A percentile compares a stretch with the other conserved stretches of the same genome.
These are phyloP conservation scores for Panzeria rudis DNA, from an alignment of 2,888 invertebrate genomes.

Conservation along the genomic window DNA sequence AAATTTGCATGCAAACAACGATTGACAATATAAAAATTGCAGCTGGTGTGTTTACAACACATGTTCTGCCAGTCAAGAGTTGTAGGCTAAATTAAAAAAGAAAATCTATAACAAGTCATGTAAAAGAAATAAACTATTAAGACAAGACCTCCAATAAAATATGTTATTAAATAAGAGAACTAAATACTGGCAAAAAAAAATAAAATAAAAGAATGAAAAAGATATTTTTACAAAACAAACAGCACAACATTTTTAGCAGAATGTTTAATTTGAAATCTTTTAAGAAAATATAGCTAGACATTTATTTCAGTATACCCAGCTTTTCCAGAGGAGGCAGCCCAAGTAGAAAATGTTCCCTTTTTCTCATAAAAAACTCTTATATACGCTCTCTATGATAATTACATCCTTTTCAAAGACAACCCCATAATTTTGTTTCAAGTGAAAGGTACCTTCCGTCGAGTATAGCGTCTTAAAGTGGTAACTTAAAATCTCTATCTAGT, in stretches of 20 bases:
- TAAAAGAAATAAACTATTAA: background rate
- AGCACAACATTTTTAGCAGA: too few species aligned
- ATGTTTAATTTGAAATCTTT: too few species aligned
- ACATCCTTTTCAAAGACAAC: background rate
- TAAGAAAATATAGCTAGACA: too few species aligned
- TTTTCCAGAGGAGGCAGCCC: background rate
- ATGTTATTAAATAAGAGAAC: background rate
- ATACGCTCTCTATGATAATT: background rate
- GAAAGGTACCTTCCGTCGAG: background rate
- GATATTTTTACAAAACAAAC: too few species aligned
- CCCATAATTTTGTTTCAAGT: background rate
- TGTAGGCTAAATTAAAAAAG: slow-evolving; percentile 21
- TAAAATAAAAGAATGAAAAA: background rate
- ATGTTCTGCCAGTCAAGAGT: slow-evolving; percentile 16
- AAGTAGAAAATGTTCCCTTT: background rate
- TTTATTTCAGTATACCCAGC: background rate
- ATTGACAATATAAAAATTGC: slow-evolving; percentile 37
- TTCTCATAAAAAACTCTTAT: background rate
- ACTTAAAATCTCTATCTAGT: slow-evolving; percentile 3
- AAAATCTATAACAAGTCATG: background rate
- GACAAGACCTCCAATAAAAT: slow-evolving; percentile 3
- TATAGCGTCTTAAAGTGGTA: background rate
- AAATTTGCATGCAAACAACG: slow-evolving; percentile 55
- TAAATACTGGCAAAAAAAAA: background rate
- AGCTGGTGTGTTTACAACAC: slow-evolving; percentile 38